Base-by-base conservation (phyloP, 1,140 invertebrate species). In the Lethrus apterus region DNA sequence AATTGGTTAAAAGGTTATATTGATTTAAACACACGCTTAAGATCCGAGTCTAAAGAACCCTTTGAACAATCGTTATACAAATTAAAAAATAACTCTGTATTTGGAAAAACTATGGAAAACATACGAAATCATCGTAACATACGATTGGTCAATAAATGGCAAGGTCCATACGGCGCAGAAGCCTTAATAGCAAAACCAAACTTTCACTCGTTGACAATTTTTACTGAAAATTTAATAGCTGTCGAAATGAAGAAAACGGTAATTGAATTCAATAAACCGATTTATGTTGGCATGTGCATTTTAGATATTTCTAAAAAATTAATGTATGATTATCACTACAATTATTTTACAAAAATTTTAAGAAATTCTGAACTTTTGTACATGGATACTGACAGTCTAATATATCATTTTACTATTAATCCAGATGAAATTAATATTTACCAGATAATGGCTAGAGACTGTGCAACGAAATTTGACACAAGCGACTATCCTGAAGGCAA, bases 221-320 rank as follows among this genome's bases (percentile, higher is more conserved):
- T 71, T 46, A 50, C 58, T 48, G 58, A 64, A 41, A 52, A 63
- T 48, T 51, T 63, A 24, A 52, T 61, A 7, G 49, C 58, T 2
- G 52, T 68, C 9, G 48, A 69, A 48, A 29, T 68, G 48, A 51
- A 55, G 29, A 56, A 55, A 51, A 5, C 49, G 3, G 33, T 52
- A 44, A 49, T 67, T 17, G 46, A 48, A 13, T 58, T 63, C 10
- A 55, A 67, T 51, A 66, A 63, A 53, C 60, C 60, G 1, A 56
- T 65, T 10, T 60, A 59, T 34, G 45, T 55, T n/a, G 61, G 61
- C 7, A 45, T 60, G 26, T 23, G 23, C 13, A 56, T 64, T 18
- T 35, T 67, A 17, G 64, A 66, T 30, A 31, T 61, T 8, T 56
- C 52, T 10, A 66, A 66, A 54, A 40, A 23, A 7, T 30, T 30